These are phyloP conservation scores for Busseola fusca DNA, from an alignment of 2,888 invertebrate species.

Conservation along the genomic window DNA sequence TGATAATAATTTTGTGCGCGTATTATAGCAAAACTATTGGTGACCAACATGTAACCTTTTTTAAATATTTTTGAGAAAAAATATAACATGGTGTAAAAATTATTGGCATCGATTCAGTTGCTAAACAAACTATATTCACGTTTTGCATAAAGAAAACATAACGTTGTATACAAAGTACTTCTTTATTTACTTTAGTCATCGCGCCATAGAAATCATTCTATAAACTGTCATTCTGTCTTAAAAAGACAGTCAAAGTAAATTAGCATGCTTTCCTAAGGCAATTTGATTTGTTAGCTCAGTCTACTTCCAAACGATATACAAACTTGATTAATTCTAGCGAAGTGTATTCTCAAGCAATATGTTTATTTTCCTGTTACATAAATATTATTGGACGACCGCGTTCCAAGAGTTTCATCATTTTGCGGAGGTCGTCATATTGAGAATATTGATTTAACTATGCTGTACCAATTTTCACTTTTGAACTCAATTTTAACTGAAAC, in stretches of 20 bases:
- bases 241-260: not conserved
- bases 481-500: not conserved
- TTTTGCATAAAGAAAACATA: too few relatives aligned
- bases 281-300: conserved; percentile 6
- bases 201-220: not conserved
- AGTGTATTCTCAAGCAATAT: conserved; percentile 21
- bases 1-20: too few relatives aligned
- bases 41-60: too few relatives aligned
- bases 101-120: too few relatives aligned
- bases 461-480: not conserved
- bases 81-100: too few relatives aligned
- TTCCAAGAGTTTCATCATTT: conserved; percentile 12
- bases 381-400: conserved; percentile 22
- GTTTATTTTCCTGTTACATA: conserved; percentile 21
- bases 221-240: not conserved
- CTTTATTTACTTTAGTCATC: not conserved
- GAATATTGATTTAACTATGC: conserved; percentile 3
- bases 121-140: too few relatives aligned
- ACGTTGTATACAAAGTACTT: not conserved
- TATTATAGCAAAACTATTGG: too few relatives aligned
- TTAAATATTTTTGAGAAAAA: too few relatives aligned
- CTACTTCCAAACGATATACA: conserved; percentile 7
- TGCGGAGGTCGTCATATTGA: not conserved
- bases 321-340: conserved; percentile 31
- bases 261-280: conserved; percentile 1